A percentile compares a stretch with the other conserved stretches of the same genome.
Evolutionary conservation across 2,113 vertebrate genomes (phyloP).

Genomic region (Silurus asotus): DNA sequence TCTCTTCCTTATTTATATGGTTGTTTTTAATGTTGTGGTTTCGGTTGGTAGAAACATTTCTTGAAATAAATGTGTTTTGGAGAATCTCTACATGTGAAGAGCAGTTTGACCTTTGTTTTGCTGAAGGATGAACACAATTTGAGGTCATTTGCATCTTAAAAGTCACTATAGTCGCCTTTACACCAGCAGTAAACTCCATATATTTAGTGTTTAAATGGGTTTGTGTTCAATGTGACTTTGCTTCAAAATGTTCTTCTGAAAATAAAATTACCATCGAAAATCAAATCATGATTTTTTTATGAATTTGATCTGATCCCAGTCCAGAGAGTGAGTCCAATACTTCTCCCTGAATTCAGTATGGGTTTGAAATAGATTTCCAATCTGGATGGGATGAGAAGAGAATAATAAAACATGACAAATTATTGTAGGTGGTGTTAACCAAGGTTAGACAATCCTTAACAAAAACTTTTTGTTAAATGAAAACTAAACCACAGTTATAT

Average conservation of each 20-base stretch:
- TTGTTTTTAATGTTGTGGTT: background rate
- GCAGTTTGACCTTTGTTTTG: constrained; percentile 28
- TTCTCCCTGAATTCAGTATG: background rate
- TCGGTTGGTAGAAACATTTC: background rate
- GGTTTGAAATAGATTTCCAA: background rate
- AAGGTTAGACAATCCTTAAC: too few relatives aligned
- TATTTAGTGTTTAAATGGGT: constrained; percentile 45
- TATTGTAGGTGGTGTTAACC: background rate
- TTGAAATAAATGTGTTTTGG: background rate
- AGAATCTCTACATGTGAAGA: background rate
- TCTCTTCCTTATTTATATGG: background rate
- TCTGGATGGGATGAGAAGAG: background rate
- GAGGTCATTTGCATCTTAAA: constrained; percentile 58
- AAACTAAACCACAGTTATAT: too few relatives aligned
- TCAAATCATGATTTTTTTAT: background rate
- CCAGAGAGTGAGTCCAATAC: background rate
- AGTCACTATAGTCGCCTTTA: constrained; percentile 45
- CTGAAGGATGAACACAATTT: constrained; percentile 33
- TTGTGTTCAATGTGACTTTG: background rate
- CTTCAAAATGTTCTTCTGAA: background rate
- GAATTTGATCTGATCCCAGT: background rate
- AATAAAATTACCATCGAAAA: background rate
- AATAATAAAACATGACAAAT: background rate
- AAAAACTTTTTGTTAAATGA: too few relatives aligned
- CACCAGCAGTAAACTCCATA: constrained; percentile 39